Conservation (phyloP, 2,797 vertebrate genomes). For the Denticeps clupeoides region DNA sequence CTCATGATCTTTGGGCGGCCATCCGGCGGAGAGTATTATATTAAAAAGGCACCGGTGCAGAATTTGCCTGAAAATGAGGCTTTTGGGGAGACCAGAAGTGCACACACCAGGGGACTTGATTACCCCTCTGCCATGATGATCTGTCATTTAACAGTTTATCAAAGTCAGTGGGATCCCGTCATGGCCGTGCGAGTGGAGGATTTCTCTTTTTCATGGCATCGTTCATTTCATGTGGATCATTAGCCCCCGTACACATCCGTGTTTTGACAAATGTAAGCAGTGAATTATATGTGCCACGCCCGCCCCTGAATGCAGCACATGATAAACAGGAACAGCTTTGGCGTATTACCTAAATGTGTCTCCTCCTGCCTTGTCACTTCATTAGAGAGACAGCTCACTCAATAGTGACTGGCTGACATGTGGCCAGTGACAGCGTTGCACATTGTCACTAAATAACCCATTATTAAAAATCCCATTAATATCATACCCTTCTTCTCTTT, state of each 20-base stretch:
- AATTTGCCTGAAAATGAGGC: no score
- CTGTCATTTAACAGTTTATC: conserved; percentile 80
- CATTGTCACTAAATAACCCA: no score
- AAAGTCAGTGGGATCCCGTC: conserved; percentile 75
- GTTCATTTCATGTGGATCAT: conserved; percentile 97
- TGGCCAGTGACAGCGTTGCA: conserved; percentile 30
- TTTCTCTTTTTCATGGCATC: conserved; percentile 94
- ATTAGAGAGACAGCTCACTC: conserved; percentile 47
- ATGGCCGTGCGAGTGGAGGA: conserved; percentile 65
- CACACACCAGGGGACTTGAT: conserved; percentile 43
- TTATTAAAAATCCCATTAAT: no score
- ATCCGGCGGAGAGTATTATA: no score
- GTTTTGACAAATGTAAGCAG: conserved; percentile 91
- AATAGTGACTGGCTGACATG: conserved; percentile 37
- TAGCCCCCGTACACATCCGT: conserved; percentile 80
- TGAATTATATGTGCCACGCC: conserved; percentile 76
- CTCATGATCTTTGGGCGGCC: no score
- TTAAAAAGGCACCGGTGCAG: no score
- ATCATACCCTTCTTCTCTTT: no score
- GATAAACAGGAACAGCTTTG: conserved; percentile 72
- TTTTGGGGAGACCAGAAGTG: no score
- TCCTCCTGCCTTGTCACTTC: conserved; percentile 42
- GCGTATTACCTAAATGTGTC: conserved; percentile 45
- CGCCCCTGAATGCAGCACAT: conserved; percentile 68
- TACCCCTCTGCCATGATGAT: conserved; percentile 70